Evolutionary conservation across 2,888 invertebrate species (phyloP), one percentile per base, ranked within the genome.

Genomic region (Coleophora flavipennella): DNA sequence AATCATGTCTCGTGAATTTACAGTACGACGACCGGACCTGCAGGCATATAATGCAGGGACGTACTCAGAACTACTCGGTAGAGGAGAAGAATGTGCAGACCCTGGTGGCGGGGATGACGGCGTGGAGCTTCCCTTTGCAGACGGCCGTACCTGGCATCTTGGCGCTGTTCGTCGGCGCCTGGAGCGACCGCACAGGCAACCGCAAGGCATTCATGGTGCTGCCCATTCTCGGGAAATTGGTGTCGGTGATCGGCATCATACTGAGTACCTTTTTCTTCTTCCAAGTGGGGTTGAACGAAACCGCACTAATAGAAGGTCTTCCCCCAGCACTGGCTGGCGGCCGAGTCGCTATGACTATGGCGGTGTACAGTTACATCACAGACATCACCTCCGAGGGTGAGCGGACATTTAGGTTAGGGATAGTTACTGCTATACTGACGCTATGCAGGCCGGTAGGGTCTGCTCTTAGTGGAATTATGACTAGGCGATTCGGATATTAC

Each of bases 281-380:
- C 25, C 72, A 86, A 65, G 84, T 87, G 51, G 84, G 85, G 29
- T 57, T 87, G 53, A 87, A 87, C 53, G 80, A 85, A 41, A 86
- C 86, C 1, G 88, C 87, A 0, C 55, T 88, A 13, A 72, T 86
- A 13, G 88, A 89, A 55, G 86, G 85, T 1, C 63, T 89, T 1
- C 77, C 88, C 1, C 88, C 88, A 1, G 88, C 89, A 1, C 61
- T 90, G 33, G 87, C 89, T 7, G 90, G 90, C 8, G 89, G 89
- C 1, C 84, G 86, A 36, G 86, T 88, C 13, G 85, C 86, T 8
- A 85, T 87, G 81, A 86, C 87, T 39, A 86, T 88, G 80, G 87
- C 87, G 6, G 80, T 89, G 34, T 87, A 89, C 70, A 88, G 87
- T 53, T 90, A 90, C 55, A 73, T 91, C 13, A 86, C 89, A 33